Evolutionary conservation across 1,140 invertebrate species (phyloP), one percentile per base, ranked within the genome.

Genomic region (Drosophila trapezifrons): DNA sequence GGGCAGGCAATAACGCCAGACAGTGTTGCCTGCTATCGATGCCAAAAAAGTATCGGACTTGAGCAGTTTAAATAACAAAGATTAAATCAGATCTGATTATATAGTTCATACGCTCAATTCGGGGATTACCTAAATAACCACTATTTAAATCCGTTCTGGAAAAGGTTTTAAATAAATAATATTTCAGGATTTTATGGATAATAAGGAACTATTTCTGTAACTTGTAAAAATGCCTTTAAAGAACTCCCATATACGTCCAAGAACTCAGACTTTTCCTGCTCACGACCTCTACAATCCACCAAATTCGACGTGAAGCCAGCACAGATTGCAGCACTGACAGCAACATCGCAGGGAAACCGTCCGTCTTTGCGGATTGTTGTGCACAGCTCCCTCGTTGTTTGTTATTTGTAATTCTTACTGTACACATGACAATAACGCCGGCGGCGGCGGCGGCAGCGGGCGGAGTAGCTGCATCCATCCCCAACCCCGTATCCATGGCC

Each of bases 341-440:
- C 42, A n/a, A 59, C 17, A 13, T 29, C 12, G 20, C 17, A 15
- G 20, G 10, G 3, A 52, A 10, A 12, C 22, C 35, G n/a, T 42
- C 13, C 66, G 42, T 46, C 47, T 80, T 64, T 69, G 52, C 67
- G 71, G 63, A 60, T 64, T 78, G 60, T 60, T 78, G 70, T 55
- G 58, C 66, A 57, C 43, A 43, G 25, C n/a, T 64, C 54, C 51
- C 49, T 29, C 27, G 65, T 35, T 83, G 85, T 87, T 84, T 87
- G 85, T 80, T 87, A 80, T 87, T 87, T 90, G 84, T 90, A 84
- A 64, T 87, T 89, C 83, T 80, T 89, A 87, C 84, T 89, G 84
- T 87, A 87, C 84, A 87, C 84, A 87, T 87, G 84, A 87, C 84
- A 87, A 87, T 87, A 87, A 80, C 51, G 80, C 84, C 84, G 70